phyloP scores from a whole-genome alignment of 2,888 invertebrate genomes.

The Drepanosiphum platanoidis region DNA sequence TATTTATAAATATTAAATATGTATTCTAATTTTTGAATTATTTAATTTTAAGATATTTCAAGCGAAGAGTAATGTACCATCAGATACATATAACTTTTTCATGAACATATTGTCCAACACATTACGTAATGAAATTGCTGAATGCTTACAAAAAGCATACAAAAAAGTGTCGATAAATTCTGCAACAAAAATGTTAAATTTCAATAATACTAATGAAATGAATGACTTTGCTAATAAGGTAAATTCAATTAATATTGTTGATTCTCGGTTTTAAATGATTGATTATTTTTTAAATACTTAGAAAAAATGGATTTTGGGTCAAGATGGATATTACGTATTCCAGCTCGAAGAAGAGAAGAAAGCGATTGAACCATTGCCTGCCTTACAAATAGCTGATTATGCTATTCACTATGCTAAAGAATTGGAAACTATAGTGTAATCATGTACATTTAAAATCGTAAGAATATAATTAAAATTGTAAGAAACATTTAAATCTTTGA shows the following conservation, averaged over 20 bases:
- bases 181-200: conserved; percentile 88
- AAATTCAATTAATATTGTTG: conserved; percentile 62
- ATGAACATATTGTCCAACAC: conserved; percentile 96
- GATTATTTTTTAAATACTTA: conserved; percentile 67
- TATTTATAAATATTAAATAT: conserved; percentile 78
- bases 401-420: conserved; percentile 97
- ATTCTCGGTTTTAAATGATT: conserved; percentile 40
- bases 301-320: conserved; percentile 84
- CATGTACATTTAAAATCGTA: conserved; percentile 1
- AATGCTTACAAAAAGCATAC: conserved; percentile 96
- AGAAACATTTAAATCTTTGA: conserved; percentile 8
- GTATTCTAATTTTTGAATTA: neutral
- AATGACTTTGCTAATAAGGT: conserved; percentile 84
- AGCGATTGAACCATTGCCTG: conserved; percentile 83
- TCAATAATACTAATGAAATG: conserved; percentile 80
- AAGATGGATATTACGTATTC: conserved; percentile 85
- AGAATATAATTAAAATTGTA: conserved; percentile 25
- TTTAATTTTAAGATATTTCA: conserved; percentile 70
- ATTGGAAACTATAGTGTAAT: conserved; percentile 98
- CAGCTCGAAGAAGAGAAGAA: conserved; percentile 77
- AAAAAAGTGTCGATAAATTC: conserved; percentile 87
- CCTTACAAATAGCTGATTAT: conserved; percentile 89
- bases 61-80: conserved; percentile 91
- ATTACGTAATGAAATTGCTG: conserved; percentile 94
- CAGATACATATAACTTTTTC: conserved; percentile 94